Percentiles rank a stretch among this genome's conserved stretches.
Evolutionary conservation across 1,140 invertebrate species (phyloP).

Genomic region (Lordiphosa mommai): DNA sequence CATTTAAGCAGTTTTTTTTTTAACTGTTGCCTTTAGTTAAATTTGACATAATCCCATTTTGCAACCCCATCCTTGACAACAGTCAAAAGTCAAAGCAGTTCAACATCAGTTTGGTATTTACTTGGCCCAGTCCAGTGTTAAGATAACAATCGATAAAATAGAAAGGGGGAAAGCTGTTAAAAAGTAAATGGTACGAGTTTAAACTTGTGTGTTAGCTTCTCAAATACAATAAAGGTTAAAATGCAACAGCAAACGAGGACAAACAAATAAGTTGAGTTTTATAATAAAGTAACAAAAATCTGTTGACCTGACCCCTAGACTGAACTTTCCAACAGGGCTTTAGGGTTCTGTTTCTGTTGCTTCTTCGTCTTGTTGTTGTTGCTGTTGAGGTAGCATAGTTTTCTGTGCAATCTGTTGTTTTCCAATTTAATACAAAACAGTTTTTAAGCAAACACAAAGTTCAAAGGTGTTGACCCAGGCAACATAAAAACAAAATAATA

Average conservation of each 20-base stretch:
- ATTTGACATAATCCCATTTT: no score
- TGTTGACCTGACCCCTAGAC: conserved; percentile 22
- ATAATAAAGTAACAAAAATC: conserved; percentile 75
- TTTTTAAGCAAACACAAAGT: conserved; percentile 26
- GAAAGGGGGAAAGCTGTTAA: no score
- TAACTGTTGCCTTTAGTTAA: no score
- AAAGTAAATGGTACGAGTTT: no score
- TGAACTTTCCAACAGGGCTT: conserved; percentile 32
- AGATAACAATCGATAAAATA: no score
- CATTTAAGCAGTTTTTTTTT: no score
- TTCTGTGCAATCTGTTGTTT: conserved; percentile 10
- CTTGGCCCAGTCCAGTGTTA: no score
- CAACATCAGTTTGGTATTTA: no score
- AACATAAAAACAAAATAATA: conserved; percentile 22
- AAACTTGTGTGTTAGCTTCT: no score
- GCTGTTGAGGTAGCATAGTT: conserved; percentile 25
- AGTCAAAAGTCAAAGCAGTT: no score
- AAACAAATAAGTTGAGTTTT: conserved; percentile 65
- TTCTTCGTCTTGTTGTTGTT: conserved; percentile 5
- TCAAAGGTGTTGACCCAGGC: conserved; percentile 68
- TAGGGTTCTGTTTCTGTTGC: conserved; percentile 17
- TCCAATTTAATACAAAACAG: conserved; percentile 55
- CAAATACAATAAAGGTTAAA: conserved; percentile 29
- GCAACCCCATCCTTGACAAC: no score
- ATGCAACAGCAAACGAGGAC: conserved; percentile 26